Percentiles rank a stretch among this genome's conserved stretches.
Conservation (phyloP, 2,797 vertebrate genomes). For the Lateolabrax maculatus region DNA sequence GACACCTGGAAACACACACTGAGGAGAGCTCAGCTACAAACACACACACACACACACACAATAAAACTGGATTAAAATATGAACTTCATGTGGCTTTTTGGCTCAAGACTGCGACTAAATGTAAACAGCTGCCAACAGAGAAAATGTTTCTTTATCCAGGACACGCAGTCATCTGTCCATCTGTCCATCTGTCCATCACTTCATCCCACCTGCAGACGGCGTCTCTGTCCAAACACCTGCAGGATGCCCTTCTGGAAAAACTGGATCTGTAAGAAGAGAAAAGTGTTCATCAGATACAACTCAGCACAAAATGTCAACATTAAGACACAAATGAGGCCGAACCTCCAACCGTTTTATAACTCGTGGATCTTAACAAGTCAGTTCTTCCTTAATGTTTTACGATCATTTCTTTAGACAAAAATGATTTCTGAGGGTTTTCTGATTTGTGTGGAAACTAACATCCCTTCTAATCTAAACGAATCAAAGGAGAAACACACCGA, state of each 20-base stretch:
- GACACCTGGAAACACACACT: constrained; percentile 82
- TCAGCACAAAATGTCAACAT: background rate
- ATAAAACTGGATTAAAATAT: background rate
- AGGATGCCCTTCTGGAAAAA: constrained; percentile 88
- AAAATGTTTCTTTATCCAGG: background rate
- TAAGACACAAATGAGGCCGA: background rate
- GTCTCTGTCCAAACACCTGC: constrained; percentile 83
- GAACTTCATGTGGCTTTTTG: background rate
- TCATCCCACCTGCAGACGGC: constrained; percentile 85
- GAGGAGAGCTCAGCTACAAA: constrained; percentile 73
- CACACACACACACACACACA: constrained; percentile 46
- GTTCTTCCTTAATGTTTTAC: no score
- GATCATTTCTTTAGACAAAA: no score
- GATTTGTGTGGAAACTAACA: no score
- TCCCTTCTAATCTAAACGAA: background rate
- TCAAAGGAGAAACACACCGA: no score
- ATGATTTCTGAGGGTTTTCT: no score
- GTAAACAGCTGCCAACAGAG: no score
- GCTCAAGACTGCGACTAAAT: background rate
- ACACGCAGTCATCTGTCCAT: background rate
- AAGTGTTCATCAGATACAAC: background rate
- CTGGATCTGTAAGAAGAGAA: constrained; percentile 78
- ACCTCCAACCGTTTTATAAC: background rate
- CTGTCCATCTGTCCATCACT: background rate
- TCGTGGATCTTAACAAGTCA: no score